Evolutionary conservation across 2,797 vertebrate species (phyloP).

Genomic region (Ficedula albicollis): DNA sequence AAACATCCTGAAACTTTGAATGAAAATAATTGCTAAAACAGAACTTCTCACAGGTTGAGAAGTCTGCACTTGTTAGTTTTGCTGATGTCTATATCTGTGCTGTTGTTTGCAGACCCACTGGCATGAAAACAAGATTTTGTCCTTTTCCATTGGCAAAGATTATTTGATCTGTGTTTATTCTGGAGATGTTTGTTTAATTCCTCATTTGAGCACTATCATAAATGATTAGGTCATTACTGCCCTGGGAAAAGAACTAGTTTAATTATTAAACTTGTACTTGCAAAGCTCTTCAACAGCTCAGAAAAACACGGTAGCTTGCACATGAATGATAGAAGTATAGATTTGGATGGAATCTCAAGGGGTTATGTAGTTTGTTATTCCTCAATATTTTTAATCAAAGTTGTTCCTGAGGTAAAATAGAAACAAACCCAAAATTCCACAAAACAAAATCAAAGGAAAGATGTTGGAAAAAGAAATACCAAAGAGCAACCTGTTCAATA

Average conservation of each 20-base stretch:
- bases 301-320: not conserved
- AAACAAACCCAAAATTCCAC: not conserved
- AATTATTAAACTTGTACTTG: conserved; percentile 36
- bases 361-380: not conserved
- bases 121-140: not conserved
- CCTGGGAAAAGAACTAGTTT: conserved; percentile 4
- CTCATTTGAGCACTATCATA: not conserved
- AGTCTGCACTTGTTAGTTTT: not conserved
- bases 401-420: not conserved
- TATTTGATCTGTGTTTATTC: conserved; percentile 1
- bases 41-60: not conserved
- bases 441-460: not conserved
- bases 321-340: not conserved
- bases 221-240: conserved; percentile 33
- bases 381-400: conserved; percentile 16
- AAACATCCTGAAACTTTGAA: not conserved
- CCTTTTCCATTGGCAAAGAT: conserved; percentile 16
- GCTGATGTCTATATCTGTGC: not conserved
- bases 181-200: conserved; percentile 39
- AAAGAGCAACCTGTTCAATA: not conserved
- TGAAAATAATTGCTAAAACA: not conserved
- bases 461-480: not conserved
- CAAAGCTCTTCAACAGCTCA: not conserved
- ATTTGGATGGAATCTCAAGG: not conserved
- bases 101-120: not conserved